phyloP scores from a whole-genome alignment of 2,797 vertebrate genomes.

The Parambassis ranga region DNA sequence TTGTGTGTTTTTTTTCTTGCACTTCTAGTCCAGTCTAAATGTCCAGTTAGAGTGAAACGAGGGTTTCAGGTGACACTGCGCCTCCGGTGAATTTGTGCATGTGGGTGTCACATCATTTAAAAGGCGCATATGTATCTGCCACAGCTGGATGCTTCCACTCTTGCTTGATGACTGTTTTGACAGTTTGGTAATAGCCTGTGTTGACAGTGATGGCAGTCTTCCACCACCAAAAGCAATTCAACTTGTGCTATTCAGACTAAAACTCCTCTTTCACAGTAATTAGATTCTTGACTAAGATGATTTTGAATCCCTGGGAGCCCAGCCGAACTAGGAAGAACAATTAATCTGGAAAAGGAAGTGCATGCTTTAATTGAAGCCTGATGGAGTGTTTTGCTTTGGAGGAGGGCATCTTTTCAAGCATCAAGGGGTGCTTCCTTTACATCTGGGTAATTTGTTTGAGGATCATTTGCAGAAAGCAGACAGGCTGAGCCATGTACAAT shows the following conservation, averaged over 20 bases:
- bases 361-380: conserved; percentile 65
- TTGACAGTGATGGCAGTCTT: conserved; percentile 62
- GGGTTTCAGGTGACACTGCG: conserved; percentile 42
- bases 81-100: conserved; percentile 20
- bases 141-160: conserved; percentile 68
- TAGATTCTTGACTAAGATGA: conserved; percentile 72
- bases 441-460: conserved; percentile 55
- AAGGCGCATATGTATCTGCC: conserved; percentile 52
- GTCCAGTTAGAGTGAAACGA: conserved; percentile 64
- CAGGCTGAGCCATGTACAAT: neutral
- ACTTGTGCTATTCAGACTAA: conserved; percentile 58
- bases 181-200: conserved; percentile 70
- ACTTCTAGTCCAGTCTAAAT: conserved; percentile 38
- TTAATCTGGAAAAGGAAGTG: conserved; percentile 56
- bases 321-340: conserved; percentile 60
- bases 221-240: conserved; percentile 52
- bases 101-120: conserved; percentile 35
- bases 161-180: conserved; percentile 71
- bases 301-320: conserved; percentile 61
- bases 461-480: conserved; percentile 34
- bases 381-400: conserved; percentile 61
- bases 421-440: conserved; percentile 45
- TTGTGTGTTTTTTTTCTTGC: conserved; percentile 15
- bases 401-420: conserved; percentile 52
- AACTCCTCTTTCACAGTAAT: conserved; percentile 69